A percentile compares a stretch with the other conserved stretches of the same genome.
Evolutionary conservation across 2,113 vertebrate species (phyloP).

Genomic region (Dromas ardeola): DNA sequence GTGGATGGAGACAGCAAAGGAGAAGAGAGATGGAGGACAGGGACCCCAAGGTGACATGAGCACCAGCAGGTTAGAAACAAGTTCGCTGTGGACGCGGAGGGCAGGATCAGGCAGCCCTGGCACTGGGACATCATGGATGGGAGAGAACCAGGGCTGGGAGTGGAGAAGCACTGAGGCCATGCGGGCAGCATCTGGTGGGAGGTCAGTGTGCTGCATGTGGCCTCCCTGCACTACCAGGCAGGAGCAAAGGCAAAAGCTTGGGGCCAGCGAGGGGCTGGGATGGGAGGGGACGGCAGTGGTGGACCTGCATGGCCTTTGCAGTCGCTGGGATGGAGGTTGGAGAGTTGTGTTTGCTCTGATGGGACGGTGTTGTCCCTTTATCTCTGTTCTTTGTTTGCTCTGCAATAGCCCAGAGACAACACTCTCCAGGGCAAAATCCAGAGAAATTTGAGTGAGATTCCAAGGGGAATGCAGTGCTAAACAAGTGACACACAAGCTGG

Average conservation of each 20-base stretch:
- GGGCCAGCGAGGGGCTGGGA: not conserved
- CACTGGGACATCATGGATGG: no score
- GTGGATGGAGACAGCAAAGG: not conserved
- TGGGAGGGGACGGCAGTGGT: not conserved
- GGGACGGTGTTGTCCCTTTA: not conserved
- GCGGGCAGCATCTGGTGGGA: not conserved
- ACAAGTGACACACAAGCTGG: not conserved
- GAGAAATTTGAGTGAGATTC: not conserved
- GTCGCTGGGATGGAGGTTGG: not conserved
- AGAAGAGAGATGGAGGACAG: not conserved
- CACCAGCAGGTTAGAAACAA: not conserved
- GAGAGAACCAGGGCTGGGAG: not conserved
- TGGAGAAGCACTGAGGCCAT: not conserved
- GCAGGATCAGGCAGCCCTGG: not conserved
- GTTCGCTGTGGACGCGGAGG: rapidly evolving
- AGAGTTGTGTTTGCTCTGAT: not conserved
- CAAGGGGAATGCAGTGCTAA: not conserved
- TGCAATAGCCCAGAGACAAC: not conserved
- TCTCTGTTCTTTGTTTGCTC: not conserved
- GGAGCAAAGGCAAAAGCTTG: not conserved
- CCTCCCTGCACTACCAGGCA: not conserved
- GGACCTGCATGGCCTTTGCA: not conserved
- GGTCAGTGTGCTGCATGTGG: rapidly evolving
- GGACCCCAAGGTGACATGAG: not conserved
- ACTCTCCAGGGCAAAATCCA: constrained; percentile 26